Percentiles rank a stretch among this genome's conserved stretches.
These are phyloP conservation scores for Venustaconcha ellipsiformis DNA, from an alignment of 1,140 invertebrate species.

Conservation along the genomic window DNA sequence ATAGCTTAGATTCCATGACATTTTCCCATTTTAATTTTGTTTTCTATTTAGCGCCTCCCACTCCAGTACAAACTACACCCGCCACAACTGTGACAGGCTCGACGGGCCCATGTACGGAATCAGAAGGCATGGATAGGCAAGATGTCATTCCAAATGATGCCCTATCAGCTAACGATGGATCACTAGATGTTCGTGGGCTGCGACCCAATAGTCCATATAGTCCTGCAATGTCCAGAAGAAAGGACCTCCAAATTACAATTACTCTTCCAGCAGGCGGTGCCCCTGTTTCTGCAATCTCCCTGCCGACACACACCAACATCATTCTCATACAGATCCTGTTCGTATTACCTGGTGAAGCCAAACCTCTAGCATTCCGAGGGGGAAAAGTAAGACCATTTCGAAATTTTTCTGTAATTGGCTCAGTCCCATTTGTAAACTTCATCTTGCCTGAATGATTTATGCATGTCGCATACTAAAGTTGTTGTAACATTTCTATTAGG, in stretches of 20 bases:
- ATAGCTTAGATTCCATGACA: too few species aligned
- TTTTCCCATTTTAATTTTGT: too few species aligned
- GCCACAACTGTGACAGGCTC: neutral
- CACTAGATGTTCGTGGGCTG: neutral
- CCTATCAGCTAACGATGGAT: conserved; percentile 5
- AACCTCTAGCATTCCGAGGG: conserved; percentile 17
- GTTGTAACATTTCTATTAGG: too few species aligned
- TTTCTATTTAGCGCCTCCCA: too few species aligned
- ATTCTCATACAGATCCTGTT: conserved; percentile 20
- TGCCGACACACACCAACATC: conserved; percentile 27
- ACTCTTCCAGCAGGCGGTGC: conserved; percentile 17
- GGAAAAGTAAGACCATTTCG: conserved; percentile 9
- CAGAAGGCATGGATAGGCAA: neutral
- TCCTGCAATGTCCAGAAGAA: conserved; percentile 10
- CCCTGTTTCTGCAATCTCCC: conserved; percentile 7
- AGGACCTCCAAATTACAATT: conserved; percentile 7
- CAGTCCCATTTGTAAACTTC: too few species aligned
- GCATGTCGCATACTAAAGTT: too few species aligned
- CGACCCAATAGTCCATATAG: conserved; percentile 3
- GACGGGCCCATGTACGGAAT: neutral
- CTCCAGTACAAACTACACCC: neutral
- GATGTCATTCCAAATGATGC: neutral
- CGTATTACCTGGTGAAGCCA: conserved; percentile 19
- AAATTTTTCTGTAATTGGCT: too few species aligned
- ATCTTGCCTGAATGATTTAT: too few species aligned